Percentiles rank a stretch among this genome's conserved stretches.
phyloP scores from a whole-genome alignment of 64 coral and sea anemone genomes.

The Dendronephthya gigantea region DNA sequence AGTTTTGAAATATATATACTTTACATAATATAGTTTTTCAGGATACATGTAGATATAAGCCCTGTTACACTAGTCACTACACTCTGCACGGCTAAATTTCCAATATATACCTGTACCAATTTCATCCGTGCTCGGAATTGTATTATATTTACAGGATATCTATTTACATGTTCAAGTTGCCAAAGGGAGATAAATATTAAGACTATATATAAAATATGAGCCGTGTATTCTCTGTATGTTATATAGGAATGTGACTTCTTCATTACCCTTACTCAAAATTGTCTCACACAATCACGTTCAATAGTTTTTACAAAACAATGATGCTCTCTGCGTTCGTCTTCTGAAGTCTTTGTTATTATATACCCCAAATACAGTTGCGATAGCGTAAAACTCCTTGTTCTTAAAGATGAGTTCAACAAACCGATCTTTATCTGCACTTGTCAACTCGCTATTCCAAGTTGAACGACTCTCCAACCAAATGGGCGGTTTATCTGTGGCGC shows the following conservation, averaged over 20 bases:
- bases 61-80: too few relatives aligned
- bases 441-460: neutral
- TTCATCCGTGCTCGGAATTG: too few relatives aligned
- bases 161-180: too few relatives aligned
- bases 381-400: constrained; percentile 7
- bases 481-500: neutral
- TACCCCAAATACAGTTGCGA: constrained; percentile 5
- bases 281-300: neutral
- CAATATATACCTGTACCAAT: neutral
- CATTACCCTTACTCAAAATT: too few relatives aligned
- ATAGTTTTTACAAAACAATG: neutral
- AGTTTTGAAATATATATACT: too few relatives aligned
- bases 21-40: too few relatives aligned
- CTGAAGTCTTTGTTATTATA: neutral
- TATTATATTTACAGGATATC: too few relatives aligned
- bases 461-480: neutral
- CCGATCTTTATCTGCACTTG: neutral
- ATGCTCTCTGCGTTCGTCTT: neutral
- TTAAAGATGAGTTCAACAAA: constrained; percentile 6
- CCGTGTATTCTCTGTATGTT: neutral
- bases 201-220: too few relatives aligned
- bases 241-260: too few relatives aligned
- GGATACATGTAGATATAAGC: too few relatives aligned
- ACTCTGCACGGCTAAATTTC: too few relatives aligned
- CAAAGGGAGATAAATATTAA: too few relatives aligned